A percentile compares a stretch with the other conserved stretches of the same genome.
phyloP scores from a whole-genome alignment of 1,140 invertebrate genomes.

The Atta texana region DNA sequence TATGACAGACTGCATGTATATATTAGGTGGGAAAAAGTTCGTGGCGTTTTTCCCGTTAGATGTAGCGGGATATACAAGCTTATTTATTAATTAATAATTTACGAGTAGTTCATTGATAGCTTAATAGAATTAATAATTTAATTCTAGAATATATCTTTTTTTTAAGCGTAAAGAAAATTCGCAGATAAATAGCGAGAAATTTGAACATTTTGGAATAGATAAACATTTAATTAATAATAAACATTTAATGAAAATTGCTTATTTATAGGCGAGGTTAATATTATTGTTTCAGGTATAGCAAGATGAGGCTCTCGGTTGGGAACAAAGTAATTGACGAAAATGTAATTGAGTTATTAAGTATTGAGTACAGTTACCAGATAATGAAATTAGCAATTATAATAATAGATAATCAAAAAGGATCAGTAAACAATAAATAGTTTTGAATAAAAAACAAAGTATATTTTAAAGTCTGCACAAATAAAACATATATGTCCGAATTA shows the following conservation, averaged over 20 bases:
- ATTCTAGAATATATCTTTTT: background rate
- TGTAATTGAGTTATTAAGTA: constrained; percentile 24
- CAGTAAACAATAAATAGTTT: background rate
- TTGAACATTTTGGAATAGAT: background rate
- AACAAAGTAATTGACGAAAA: constrained; percentile 27
- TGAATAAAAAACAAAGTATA: background rate
- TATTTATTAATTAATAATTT: background rate
- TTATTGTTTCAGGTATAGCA: constrained; percentile 14
- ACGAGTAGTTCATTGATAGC: no score
- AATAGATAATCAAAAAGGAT: background rate
- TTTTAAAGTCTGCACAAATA: background rate
- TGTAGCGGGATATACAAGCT: background rate
- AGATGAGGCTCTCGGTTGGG: background rate
- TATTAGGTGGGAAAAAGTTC: no score
- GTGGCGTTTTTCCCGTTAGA: no score
- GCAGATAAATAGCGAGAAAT: background rate
- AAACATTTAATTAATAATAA: constrained; percentile 25
- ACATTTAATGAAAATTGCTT: background rate
- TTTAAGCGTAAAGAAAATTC: background rate
- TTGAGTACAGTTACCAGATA: background rate
- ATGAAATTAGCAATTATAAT: constrained; percentile 17
- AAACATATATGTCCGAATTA: background rate
- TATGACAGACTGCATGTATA: background rate
- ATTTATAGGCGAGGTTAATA: background rate
- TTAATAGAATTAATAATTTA: background rate